Evolutionary conservation across 2,888 invertebrate genomes (phyloP), one percentile per base, ranked within the genome.

Genomic region (Eristalis intricaria): DNA sequence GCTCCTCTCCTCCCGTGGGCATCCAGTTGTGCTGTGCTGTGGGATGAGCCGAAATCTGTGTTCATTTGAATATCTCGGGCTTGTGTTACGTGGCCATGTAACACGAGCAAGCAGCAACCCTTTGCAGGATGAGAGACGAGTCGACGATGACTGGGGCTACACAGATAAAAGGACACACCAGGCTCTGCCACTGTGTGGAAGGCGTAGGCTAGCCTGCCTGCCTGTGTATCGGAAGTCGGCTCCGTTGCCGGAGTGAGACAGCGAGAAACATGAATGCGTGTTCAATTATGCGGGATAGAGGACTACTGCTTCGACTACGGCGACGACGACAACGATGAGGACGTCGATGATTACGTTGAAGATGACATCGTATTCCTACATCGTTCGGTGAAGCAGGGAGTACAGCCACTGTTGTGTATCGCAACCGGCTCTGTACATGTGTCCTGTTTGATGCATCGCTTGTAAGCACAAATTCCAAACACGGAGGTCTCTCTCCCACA

Each of bases 211-310:
- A 1, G 43, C n/a, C 5, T 74, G n/a, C n/a, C 19, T 0, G 43
- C n/a, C 5, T 74, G 79, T 73, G 23, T 70, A 85, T 85, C 85
- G 85, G 74, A 78, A 86, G 82, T 82, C 60, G 63, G 32, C 1
- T 32, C 58, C 38, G 74, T 19, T 43, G 19, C 15, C 26, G 32
- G 22, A 58, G 22, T 58, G 56, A 68, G n/a, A 23, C n/a, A 43
- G 43, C 29, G 74, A 75, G 70, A 1, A 50, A 56, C 78, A 75
- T 82, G 82, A 86, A 78, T 75, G 78, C 78, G 82, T 86, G 78
- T 86, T 82, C 74, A 86, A 86, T 82, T 82, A 86, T 82, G 82
- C 82, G 82, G 86, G 86, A 74, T 71, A 75, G 70, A 40, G 64
- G 71, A 60, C 60, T 29, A 29, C 13, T 13, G 60, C 23, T 38